A percentile compares a stretch with the other conserved stretches of the same genome.
phyloP scores from a whole-genome alignment of 2,797 vertebrate genomes.

The Diglossa cyanea region DNA sequence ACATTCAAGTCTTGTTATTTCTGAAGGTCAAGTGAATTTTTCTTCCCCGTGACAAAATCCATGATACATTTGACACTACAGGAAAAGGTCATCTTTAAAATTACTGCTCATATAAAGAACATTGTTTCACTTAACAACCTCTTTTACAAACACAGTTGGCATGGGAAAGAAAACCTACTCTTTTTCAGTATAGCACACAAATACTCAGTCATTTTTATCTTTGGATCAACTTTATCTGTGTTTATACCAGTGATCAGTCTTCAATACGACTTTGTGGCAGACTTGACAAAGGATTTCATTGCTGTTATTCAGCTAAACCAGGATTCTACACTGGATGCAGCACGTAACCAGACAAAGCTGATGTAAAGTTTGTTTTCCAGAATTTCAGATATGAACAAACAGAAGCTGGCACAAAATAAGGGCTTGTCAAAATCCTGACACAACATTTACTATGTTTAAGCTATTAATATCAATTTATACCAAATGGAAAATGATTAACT shows the following conservation, averaged over 20 bases:
- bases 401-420: not conserved
- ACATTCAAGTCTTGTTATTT: not conserved
- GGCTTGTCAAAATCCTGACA: not conserved
- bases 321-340: not conserved
- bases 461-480: not conserved
- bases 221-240: not conserved
- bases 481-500: not conserved
- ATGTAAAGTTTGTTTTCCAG: not conserved
- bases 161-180: not conserved
- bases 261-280: not conserved
- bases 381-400: not conserved
- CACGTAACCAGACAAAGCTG: not conserved
- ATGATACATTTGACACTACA: not conserved
- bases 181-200: not conserved
- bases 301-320: not conserved
- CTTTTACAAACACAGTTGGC: not conserved
- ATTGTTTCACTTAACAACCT: not conserved
- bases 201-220: not conserved
- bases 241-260: not conserved
- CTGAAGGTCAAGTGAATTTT: slow-evolving; percentile 34
- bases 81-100: slow-evolving; percentile 45
- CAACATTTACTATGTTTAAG: not conserved
- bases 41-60: not conserved
- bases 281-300: not conserved
- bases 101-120: not conserved